phyloP scores from a whole-genome alignment of 2,888 invertebrate species.

The Pyralis farinalis region DNA sequence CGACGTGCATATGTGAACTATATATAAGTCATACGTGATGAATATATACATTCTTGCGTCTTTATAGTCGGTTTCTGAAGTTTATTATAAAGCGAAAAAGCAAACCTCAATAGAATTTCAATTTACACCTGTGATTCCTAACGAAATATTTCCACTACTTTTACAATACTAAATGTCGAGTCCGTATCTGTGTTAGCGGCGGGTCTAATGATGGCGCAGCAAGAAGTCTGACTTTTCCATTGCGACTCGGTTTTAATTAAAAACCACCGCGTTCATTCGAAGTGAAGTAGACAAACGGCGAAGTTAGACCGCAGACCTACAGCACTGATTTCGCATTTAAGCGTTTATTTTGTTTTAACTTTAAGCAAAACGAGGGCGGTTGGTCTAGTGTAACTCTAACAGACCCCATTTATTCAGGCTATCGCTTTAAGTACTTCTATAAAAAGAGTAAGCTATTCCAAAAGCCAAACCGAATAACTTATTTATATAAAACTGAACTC shows the following conservation, averaged over 20 bases:
- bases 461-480: too few relatives aligned
- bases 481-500: too few relatives aligned
- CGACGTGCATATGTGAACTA: too few relatives aligned
- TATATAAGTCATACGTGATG: too few relatives aligned
- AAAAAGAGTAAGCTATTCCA: not conserved
- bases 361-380: not conserved
- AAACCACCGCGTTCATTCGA: conserved; percentile 43
- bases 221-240: conserved; percentile 48
- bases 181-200: conserved; percentile 4
- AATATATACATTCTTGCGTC: too few relatives aligned
- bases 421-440: not conserved
- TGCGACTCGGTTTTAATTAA: conserved; percentile 61
- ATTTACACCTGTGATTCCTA: too few relatives aligned
- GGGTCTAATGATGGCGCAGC: conserved; percentile 50
- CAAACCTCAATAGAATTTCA: too few relatives aligned
- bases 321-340: conserved; percentile 20
- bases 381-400: conserved; percentile 2
- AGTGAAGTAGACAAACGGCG: conserved; percentile 30
- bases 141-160: too few relatives aligned
- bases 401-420: conserved; percentile 4
- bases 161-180: too few relatives aligned
- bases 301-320: conserved; percentile 27
- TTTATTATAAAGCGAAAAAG: too few relatives aligned
- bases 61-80: too few relatives aligned
- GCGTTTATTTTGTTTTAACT: conserved; percentile 12